Conservation (phyloP, 1,140 invertebrate genomes). For the Chrysopa pallens region DNA sequence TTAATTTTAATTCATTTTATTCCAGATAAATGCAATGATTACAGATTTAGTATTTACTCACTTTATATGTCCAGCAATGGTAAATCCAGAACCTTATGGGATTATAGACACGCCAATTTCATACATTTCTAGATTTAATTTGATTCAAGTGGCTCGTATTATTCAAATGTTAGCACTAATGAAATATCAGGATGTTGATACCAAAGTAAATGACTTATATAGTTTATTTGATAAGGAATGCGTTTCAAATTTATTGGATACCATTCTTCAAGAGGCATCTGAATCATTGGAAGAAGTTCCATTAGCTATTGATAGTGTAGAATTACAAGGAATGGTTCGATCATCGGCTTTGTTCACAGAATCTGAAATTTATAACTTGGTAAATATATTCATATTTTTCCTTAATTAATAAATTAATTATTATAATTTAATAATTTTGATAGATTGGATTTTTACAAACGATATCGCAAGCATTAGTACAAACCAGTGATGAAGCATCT, state of each 20-base stretch:
- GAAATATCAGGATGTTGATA: slow-evolving; percentile 61
- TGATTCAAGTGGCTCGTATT: slow-evolving; percentile 74
- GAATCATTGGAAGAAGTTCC: slow-evolving; percentile 34
- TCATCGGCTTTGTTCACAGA: slow-evolving; percentile 49
- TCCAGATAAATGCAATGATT: slow-evolving; percentile 60
- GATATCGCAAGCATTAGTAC: slow-evolving; percentile 1
- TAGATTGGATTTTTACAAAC: neutral
- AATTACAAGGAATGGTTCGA: slow-evolving; percentile 37
- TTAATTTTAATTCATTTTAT: slow-evolving; percentile 24
- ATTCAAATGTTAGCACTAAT: slow-evolving; percentile 77
- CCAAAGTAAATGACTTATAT: slow-evolving; percentile 54
- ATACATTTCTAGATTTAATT: slow-evolving; percentile 76
- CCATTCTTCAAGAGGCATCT: slow-evolving; percentile 39
- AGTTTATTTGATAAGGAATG: slow-evolving; percentile 57
- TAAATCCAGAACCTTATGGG: slow-evolving; percentile 91
- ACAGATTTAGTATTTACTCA: slow-evolving; percentile 85
- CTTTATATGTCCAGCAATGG: slow-evolving; percentile 91
- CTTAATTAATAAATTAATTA: neutral
- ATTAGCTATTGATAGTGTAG: slow-evolving; percentile 32
- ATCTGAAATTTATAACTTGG: slow-evolving; percentile 40
- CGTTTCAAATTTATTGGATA: slow-evolving; percentile 53
- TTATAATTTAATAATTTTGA: neutral
- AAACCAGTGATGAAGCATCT: slow-evolving; percentile 8
- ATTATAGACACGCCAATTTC: slow-evolving; percentile 88
- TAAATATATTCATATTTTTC: slow-evolving; percentile 25